A percentile compares a stretch with the other conserved stretches of the same genome.
phyloP scores from a whole-genome alignment of 37 sponge, comb jelly and placozoan genomes.

The Axinella damicornis region DNA sequence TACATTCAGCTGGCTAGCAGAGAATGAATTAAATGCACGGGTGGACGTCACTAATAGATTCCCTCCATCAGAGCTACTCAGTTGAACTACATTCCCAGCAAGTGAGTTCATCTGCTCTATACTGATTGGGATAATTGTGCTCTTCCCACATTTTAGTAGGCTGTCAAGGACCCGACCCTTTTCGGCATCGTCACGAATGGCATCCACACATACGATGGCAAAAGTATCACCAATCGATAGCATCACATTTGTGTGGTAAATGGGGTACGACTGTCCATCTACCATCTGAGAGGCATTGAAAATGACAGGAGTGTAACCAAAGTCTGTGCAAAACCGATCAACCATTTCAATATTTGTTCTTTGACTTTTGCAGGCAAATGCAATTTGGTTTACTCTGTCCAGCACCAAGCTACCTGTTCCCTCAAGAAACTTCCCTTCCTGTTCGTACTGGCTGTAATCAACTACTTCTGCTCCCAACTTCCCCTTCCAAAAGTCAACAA shows the following conservation, averaged over 20 bases:
- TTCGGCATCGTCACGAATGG: slow-evolving; percentile 31
- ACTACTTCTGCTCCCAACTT: slow-evolving; percentile 16
- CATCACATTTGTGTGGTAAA: slow-evolving; percentile 92
- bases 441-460: slow-evolving; percentile 65
- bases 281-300: slow-evolving; percentile 30
- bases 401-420: slow-evolving; percentile 91
- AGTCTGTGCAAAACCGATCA: slow-evolving; percentile 44
- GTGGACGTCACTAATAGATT: slow-evolving; percentile 71
- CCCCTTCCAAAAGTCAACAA: slow-evolving; percentile 24
- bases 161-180: slow-evolving; percentile 24
- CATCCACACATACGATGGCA: slow-evolving; percentile 68
- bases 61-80: slow-evolving; percentile 43
- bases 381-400: slow-evolving; percentile 70
- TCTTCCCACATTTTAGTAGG: slow-evolving; percentile 12
- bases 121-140: slow-evolving; percentile 41
- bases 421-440: slow-evolving; percentile 63
- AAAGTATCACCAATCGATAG: slow-evolving; percentile 52
- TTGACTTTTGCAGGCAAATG: slow-evolving; percentile 66
- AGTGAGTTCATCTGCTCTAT: slow-evolving; percentile 39
- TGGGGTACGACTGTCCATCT: slow-evolving; percentile 19
- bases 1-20: background rate
- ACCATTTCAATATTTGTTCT: slow-evolving; percentile 56
- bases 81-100: slow-evolving; percentile 65
- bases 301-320: slow-evolving; percentile 49
- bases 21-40: slow-evolving; percentile 46